These are phyloP conservation scores for Zosterops lateralis DNA, from an alignment of 2,113 vertebrate species.

Conservation along the genomic window DNA sequence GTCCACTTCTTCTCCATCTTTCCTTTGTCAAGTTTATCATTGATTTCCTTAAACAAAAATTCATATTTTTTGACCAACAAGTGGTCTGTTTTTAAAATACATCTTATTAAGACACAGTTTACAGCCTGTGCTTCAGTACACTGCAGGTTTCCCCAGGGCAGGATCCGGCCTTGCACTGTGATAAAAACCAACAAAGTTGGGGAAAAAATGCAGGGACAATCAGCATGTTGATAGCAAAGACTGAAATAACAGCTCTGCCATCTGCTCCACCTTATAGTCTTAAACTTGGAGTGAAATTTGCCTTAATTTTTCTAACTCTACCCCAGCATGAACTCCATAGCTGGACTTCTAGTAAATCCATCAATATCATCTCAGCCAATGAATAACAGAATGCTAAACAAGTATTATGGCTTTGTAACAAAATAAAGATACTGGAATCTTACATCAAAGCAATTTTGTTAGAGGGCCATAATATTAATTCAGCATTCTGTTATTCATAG, in stretches of 20 bases:
- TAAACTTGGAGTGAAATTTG: neutral
- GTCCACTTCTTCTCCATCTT: neutral
- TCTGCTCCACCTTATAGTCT: neutral
- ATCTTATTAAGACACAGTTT: neutral
- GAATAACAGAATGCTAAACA: neutral
- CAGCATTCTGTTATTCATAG: neutral
- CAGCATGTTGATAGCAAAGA: neutral
- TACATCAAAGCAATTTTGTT: neutral
- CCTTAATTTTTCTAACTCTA: neutral
- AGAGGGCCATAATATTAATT: neutral
- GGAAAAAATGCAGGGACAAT: neutral
- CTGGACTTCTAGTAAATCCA: neutral
- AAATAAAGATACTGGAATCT: neutral
- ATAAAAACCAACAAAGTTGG: neutral
- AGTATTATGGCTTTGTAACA: neutral
- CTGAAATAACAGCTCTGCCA: neutral
- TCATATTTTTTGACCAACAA: rapidly evolving
- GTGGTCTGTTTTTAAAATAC: neutral
- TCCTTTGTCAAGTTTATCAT: rapidly evolving
- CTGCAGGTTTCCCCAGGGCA: rapidly evolving
- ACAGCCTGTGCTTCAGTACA: neutral
- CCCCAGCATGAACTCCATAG: neutral
- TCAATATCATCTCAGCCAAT: neutral
- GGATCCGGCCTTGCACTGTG: neutral
- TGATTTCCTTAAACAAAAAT: neutral